Evolutionary conservation across 2,113 vertebrate genomes (phyloP).

Genomic region (Spea multiplicata): DNA sequence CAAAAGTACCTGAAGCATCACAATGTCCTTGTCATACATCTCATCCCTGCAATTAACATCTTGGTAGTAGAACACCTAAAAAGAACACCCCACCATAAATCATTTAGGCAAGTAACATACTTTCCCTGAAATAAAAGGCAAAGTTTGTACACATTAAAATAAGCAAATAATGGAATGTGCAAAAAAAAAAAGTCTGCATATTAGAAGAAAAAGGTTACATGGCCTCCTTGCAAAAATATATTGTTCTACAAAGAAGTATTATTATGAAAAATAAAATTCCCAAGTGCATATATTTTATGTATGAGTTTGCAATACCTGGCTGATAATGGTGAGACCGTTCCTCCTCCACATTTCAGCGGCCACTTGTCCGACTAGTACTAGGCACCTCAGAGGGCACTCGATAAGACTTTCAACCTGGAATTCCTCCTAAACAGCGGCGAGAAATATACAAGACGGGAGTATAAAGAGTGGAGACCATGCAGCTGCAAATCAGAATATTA

Average conservation of each 20-base stretch:
- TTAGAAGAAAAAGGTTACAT: too few relatives aligned
- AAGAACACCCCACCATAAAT: conserved; percentile 46
- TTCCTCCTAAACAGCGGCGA: conserved; percentile 65
- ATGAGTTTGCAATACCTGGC: conserved; percentile 78
- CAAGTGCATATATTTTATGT: neutral
- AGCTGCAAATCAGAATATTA: too few relatives aligned
- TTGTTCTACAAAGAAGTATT: neutral
- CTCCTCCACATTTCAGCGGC: conserved; percentile 96
- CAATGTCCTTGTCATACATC: conserved; percentile 96
- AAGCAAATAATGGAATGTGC: too few relatives aligned
- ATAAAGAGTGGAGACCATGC: too few relatives aligned
- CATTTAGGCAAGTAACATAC: neutral
- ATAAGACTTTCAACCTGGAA: conserved; percentile 73
- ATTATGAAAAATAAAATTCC: neutral
- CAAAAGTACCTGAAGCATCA: conserved; percentile 88
- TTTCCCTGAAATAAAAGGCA: too few relatives aligned
- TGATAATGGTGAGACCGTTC: conserved; percentile 94
- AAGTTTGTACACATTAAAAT: too few relatives aligned
- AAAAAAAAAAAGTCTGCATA: too few relatives aligned
- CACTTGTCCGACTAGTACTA: conserved; percentile 91
- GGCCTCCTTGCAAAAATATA: neutral
- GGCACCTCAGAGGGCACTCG: conserved; percentile 87
- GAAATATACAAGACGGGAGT: conserved; percentile 6
- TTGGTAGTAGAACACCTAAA: conserved; percentile 93
- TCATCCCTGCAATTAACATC: conserved; percentile 97